Percentiles rank a stretch among this genome's conserved stretches.
phyloP scores from a whole-genome alignment of 1,140 invertebrate species.

The Formica selysi region DNA sequence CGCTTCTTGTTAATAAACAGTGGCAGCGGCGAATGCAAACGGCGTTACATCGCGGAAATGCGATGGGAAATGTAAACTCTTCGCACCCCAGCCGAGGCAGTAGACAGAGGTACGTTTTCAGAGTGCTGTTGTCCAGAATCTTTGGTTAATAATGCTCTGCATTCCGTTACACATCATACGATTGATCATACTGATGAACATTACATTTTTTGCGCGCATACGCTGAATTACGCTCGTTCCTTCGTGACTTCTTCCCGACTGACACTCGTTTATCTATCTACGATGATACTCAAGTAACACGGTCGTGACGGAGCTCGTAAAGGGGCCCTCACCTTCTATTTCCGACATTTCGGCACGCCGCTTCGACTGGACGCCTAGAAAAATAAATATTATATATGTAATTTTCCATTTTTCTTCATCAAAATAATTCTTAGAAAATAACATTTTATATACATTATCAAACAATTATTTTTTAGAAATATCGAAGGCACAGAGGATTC shows the following conservation, averaged over 20 bases:
- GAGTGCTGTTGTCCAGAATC: slow-evolving; percentile 10
- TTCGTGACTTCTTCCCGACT: slow-evolving; percentile 56
- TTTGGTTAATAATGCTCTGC: slow-evolving; percentile 46
- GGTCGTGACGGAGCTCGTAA: slow-evolving; percentile 65
- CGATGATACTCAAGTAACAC: slow-evolving; percentile 68
- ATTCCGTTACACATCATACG: slow-evolving; percentile 43
- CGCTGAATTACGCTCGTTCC: slow-evolving; percentile 53
- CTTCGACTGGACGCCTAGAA: slow-evolving; percentile 78
- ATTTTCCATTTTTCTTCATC: neutral
- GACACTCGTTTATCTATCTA: slow-evolving; percentile 71
- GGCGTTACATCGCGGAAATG: slow-evolving; percentile 29
- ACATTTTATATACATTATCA: no score
- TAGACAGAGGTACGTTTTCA: slow-evolving; percentile 33
- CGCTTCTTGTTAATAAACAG: slow-evolving; percentile 40
- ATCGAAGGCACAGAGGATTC: neutral
- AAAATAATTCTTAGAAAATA: neutral
- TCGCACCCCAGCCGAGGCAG: slow-evolving; percentile 15
- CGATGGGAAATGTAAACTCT: slow-evolving; percentile 13
- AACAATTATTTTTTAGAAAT: neutral
- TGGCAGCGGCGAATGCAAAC: slow-evolving; percentile 24
- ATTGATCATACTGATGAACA: slow-evolving; percentile 42
- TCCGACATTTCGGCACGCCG: slow-evolving; percentile 81
- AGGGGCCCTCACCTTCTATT: slow-evolving; percentile 81
- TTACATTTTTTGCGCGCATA: slow-evolving; percentile 59
- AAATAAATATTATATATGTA: slow-evolving; percentile 48